Percentiles rank a stretch among this genome's conserved stretches.
Conservation (phyloP, 2,888 invertebrate genomes). For the Ectemnius cavifrons region DNA sequence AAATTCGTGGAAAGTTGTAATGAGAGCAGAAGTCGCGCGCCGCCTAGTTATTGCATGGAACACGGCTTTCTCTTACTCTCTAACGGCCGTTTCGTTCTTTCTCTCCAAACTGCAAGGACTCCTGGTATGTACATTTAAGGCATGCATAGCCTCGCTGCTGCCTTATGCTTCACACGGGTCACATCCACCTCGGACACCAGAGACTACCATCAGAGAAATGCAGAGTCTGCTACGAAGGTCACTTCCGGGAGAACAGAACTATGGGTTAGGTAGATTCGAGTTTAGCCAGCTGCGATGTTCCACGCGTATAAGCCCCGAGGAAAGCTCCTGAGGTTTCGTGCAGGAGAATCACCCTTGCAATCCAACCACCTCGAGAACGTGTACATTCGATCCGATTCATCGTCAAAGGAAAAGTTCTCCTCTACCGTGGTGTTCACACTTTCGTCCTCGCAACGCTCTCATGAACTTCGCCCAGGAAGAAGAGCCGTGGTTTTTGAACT, state of each 20-base stretch:
- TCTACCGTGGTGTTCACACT: neutral
- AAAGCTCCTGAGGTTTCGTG: slow-evolving; percentile 46
- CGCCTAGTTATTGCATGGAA: neutral
- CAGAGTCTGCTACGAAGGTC: too few species aligned
- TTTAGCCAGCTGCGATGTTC: slow-evolving; percentile 57
- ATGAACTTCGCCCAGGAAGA: neutral
- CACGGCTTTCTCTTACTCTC: too few species aligned
- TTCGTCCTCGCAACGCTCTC: neutral
- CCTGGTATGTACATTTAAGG: slow-evolving; percentile 13
- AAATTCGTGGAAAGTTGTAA: slow-evolving; percentile 21
- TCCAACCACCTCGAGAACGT: slow-evolving; percentile 25
- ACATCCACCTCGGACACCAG: slow-evolving; percentile 27
- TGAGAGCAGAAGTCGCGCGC: neutral
- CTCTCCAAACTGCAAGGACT: neutral
- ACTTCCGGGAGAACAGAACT: too few species aligned
- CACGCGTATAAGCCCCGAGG: slow-evolving; percentile 47
- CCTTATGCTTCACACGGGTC: slow-evolving; percentile 34
- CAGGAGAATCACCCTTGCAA: neutral
- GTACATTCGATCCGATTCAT: slow-evolving; percentile 39
- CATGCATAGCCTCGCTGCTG: slow-evolving; percentile 7
- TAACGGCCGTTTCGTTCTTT: too few species aligned
- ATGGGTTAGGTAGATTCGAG: slow-evolving; percentile 49
- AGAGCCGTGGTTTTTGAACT: too few species aligned
- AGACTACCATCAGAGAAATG: slow-evolving; percentile 14
- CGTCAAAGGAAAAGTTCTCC: slow-evolving; percentile 24